Base-by-base conservation (phyloP, 1,140 invertebrate species). In the Macrosteles quadrilineatus region DNA sequence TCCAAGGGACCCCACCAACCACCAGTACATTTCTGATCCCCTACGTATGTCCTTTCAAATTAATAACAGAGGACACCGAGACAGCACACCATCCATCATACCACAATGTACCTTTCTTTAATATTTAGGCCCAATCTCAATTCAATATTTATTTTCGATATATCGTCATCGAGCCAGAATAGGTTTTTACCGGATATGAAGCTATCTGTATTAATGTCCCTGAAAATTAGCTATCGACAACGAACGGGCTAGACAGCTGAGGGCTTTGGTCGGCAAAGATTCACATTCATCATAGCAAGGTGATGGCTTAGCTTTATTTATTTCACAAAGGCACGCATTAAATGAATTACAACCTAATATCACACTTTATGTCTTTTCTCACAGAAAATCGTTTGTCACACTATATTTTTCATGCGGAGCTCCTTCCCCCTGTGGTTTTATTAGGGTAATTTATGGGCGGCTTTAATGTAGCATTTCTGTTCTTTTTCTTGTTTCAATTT, bases 101-200 rank as follows among this genome's bases (percentile, higher is more conserved):
- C 9, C 21, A 25, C 21, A 59, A 25, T 25, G 23, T 59, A 14
- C 55, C 55, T 59, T 59, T 25, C 55, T 59, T 30, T 27, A 59
- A 59, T 59, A 59, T 59, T 59, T 59, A 59, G 23, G n/a, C 55
- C 55, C 55, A 59, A 25, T 59, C 6, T 23, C 55, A 21, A 23
- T 29, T 25, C 55, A 59, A 59, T 59, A 59, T 59, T 59, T 59
- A 59, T 59, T 27, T 59, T 30, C 55, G 25, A 59, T 59, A 59
- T 59, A 59, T 59, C 25, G 25, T 59, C 55, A 59, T 25, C 25
- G 2, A 25, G 55, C n/a, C 4, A 29, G 27, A 59, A 27, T 59
- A 25, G 55, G 55, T 59, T 12, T 59, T 59, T 6, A 59, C 47
- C 47, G 47, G 25, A 29, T 27, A 25, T 59, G 21, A 59, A 59